phyloP scores from a whole-genome alignment of 2,113 vertebrate genomes.

The Rana temporaria region DNA sequence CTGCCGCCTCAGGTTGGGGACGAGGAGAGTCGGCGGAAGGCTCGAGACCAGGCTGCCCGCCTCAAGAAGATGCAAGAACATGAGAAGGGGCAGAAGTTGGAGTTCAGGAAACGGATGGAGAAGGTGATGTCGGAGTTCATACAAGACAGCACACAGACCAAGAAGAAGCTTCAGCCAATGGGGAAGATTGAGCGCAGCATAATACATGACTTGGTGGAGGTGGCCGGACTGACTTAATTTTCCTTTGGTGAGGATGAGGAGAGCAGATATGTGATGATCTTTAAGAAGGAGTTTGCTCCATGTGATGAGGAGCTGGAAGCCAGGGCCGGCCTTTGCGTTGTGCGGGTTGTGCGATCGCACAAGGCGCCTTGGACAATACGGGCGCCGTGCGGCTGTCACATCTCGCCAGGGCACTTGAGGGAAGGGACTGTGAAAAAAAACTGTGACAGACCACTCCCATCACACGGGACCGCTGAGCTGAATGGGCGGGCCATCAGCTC shows the following conservation, averaged over 20 bases:
- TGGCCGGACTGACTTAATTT: constrained; percentile 88
- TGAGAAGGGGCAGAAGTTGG: constrained; percentile 86
- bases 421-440: too few species aligned
- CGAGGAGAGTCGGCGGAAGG: constrained; percentile 85
- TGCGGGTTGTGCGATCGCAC: too few species aligned
- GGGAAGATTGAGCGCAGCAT: constrained; percentile 91
- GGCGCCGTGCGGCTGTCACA: too few species aligned
- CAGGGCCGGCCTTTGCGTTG: too few species aligned
- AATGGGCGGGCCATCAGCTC: too few species aligned
- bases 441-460: too few species aligned
- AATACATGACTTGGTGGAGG: constrained; percentile 89
- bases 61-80: constrained; percentile 88
- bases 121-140: constrained; percentile 88
- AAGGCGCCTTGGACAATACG: too few species aligned
- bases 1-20: constrained; percentile 87
- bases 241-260: constrained; percentile 92
- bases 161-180: constrained; percentile 87
- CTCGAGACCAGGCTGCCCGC: constrained; percentile 86
- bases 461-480: too few species aligned
- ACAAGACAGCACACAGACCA: constrained; percentile 83
- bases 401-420: too few species aligned
- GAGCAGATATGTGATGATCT: constrained; percentile 89
- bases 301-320: constrained; percentile 92
- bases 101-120: constrained; percentile 92
- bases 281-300: constrained; percentile 93